phyloP scores from a whole-genome alignment of 2,113 vertebrate genomes.

The Synchiropus splendidus region DNA sequence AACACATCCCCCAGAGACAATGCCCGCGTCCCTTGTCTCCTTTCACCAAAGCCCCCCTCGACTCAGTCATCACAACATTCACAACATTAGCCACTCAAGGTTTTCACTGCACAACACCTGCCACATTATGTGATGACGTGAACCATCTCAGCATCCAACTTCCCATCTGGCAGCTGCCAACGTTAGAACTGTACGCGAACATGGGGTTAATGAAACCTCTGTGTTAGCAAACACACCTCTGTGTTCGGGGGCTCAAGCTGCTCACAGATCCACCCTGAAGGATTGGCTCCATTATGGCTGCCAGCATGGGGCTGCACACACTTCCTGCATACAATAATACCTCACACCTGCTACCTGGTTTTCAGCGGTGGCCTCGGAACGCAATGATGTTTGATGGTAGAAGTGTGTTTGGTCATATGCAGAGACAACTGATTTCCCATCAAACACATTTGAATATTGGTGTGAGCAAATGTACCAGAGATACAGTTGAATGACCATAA shows the following conservation, averaged over 20 bases:
- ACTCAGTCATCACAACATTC: slow-evolving; percentile 32
- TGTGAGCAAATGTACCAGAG: too few species aligned
- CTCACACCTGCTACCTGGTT: slow-evolving; percentile 59
- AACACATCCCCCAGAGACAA: too few species aligned
- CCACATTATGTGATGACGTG: slow-evolving; percentile 44
- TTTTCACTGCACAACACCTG: slow-evolving; percentile 44
- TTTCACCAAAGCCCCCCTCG: not conserved
- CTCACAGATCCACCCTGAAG: slow-evolving; percentile 56
- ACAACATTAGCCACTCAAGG: slow-evolving; percentile 30
- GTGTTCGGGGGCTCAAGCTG: slow-evolving; percentile 51
- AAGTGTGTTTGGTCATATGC: too few species aligned
- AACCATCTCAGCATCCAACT: slow-evolving; percentile 35
- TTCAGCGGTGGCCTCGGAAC: slow-evolving; percentile 50
- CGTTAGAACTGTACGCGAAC: slow-evolving; percentile 50
- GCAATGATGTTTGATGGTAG: too few species aligned
- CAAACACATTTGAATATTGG: too few species aligned
- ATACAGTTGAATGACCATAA: too few species aligned
- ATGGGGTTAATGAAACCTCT: slow-evolving; percentile 53
- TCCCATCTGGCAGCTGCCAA: slow-evolving; percentile 58
- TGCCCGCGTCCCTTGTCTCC: too few species aligned
- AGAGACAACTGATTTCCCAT: too few species aligned
- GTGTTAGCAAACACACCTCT: slow-evolving; percentile 45
- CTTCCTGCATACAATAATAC: slow-evolving; percentile 52
- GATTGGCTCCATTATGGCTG: slow-evolving; percentile 56
- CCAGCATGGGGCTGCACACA: slow-evolving; percentile 44